Evolutionary conservation across 2,113 vertebrate species (phyloP).

Genomic region (Alligator sinensis): DNA sequence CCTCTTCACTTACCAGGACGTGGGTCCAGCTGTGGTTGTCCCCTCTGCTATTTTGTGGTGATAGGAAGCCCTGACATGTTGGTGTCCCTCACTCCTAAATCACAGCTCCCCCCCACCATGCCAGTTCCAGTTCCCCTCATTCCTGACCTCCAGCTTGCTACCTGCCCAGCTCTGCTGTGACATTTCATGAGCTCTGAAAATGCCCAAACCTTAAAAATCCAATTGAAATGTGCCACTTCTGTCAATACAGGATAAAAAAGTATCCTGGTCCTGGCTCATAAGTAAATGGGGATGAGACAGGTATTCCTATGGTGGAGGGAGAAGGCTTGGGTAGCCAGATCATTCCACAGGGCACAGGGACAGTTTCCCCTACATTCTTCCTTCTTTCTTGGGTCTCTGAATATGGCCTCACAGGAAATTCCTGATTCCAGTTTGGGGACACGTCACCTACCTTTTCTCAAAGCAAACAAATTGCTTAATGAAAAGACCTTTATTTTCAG

Average conservation of each 20-base stretch:
- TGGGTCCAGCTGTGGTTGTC: no score
- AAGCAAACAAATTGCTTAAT: neutral
- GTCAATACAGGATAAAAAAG: neutral
- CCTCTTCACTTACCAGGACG: no score
- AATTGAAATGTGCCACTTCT: neutral
- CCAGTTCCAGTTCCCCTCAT: no score
- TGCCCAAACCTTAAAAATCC: neutral
- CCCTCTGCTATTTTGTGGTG: no score
- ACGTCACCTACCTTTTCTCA: conserved; percentile 43
- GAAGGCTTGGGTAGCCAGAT: neutral
- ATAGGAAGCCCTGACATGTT: no score
- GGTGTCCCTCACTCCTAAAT: no score
- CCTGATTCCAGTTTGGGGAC: conserved; percentile 38
- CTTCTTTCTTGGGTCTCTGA: neutral
- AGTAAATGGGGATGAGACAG: neutral
- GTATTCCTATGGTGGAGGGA: neutral
- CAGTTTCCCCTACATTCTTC: neutral
- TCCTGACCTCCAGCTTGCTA: no score
- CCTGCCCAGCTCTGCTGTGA: no score
- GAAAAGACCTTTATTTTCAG: conserved; percentile 56
- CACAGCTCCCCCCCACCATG: no score
- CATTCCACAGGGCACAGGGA: neutral
- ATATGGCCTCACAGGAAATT: neutral
- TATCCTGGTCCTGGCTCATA: neutral
- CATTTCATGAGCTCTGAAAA: neutral